Evolutionary conservation across 1,140 invertebrate genomes (phyloP).

Genomic region (Prorops nasuta): DNA sequence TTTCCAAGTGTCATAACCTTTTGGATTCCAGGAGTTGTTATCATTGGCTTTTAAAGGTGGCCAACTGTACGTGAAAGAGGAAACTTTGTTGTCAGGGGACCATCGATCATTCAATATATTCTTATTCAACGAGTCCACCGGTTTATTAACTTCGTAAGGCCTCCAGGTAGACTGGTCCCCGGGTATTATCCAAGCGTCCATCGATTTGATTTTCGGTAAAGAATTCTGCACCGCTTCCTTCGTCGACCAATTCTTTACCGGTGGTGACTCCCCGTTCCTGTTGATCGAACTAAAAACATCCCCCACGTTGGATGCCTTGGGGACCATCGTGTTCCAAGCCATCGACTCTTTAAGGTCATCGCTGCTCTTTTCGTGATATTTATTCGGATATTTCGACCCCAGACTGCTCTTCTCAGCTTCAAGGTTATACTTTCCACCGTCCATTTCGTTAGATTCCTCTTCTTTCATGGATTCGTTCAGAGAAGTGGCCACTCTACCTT

Average conservation of each 20-base stretch:
- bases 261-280: not conserved
- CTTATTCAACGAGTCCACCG: not conserved
- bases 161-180: not conserved
- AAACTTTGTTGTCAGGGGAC: no score
- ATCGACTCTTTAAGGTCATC: conserved; percentile 19
- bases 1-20: not conserved
- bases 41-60: conserved; percentile 3
- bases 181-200: not conserved
- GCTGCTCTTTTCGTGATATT: conserved; percentile 1
- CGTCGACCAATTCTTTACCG: not conserved
- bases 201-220: not conserved
- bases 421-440: conserved; percentile 11
- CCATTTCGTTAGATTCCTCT: conserved; percentile 3
- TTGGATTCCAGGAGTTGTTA: not conserved
- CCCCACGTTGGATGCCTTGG: conserved; percentile 1
- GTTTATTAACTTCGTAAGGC: not conserved
- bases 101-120: not conserved
- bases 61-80: not conserved
- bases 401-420: not conserved
- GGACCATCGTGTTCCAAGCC: conserved; percentile 24
- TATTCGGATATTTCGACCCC: conserved; percentile 2
- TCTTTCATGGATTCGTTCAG: not conserved
- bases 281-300: not conserved
- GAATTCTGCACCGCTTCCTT: not conserved
- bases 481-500: not conserved